phyloP scores from a whole-genome alignment of 2,888 invertebrate genomes.

The Darwinula stevensoni region DNA sequence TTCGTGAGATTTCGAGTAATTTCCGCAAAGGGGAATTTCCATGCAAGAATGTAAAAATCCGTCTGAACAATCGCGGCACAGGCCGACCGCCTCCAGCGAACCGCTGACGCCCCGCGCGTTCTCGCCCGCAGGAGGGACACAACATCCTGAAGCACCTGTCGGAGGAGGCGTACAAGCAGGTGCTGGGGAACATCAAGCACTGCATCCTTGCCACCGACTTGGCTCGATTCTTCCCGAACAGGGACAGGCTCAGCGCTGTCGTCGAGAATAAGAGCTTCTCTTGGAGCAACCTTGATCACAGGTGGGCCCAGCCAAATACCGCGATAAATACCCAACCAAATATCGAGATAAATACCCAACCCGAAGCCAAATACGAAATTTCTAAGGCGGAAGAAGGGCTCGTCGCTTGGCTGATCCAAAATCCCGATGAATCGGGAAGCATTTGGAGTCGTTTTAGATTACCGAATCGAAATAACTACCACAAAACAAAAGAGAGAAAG shows the following conservation, averaged over 20 bases:
- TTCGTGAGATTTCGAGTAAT: neutral
- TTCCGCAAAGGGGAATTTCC: too few relatives aligned
- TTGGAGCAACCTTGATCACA: constrained; percentile 32
- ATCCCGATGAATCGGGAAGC: too few relatives aligned
- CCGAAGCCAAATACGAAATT: neutral
- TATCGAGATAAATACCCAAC: constrained; percentile 4
- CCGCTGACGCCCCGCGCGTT: too few relatives aligned
- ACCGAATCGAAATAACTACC: too few relatives aligned
- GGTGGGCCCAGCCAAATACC: constrained; percentile 19
- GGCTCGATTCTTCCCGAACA: constrained; percentile 47
- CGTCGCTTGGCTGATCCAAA: neutral
- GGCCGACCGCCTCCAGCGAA: too few relatives aligned
- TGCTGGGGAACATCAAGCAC: constrained; percentile 39
- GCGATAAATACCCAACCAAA: too few relatives aligned
- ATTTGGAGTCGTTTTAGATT: too few relatives aligned
- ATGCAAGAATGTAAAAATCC: too few relatives aligned
- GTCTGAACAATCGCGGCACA: too few relatives aligned
- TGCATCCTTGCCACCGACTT: constrained; percentile 60
- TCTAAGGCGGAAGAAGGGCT: neutral
- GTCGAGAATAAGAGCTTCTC: constrained; percentile 25
- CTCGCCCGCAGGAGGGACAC: constrained; percentile 53
- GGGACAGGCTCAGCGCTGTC: constrained; percentile 26
- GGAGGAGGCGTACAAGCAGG: constrained; percentile 40
- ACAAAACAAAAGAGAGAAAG: too few relatives aligned
- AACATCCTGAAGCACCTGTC: constrained; percentile 46